These are phyloP conservation scores for Pheosia tremula DNA, from an alignment of 2,888 invertebrate genomes.

Conservation along the genomic window DNA sequence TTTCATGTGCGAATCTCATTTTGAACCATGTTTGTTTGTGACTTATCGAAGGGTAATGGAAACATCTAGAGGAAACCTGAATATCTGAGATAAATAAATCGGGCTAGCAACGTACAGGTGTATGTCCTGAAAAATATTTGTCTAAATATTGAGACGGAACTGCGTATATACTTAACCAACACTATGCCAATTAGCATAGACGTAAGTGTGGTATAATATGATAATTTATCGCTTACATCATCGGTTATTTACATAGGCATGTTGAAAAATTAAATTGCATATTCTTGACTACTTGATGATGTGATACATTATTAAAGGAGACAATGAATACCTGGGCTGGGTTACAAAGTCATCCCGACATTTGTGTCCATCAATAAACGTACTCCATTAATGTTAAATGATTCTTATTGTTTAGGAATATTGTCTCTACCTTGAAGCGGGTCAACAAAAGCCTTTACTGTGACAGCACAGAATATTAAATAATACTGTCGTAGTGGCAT, in stretches of 20 bases:
- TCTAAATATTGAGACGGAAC: neutral
- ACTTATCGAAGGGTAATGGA: too few relatives aligned
- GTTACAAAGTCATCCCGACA: neutral
- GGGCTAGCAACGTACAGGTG: neutral
- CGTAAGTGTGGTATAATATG: neutral
- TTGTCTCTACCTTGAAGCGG: neutral
- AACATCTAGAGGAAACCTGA: too few relatives aligned
- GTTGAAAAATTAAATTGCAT: neutral
- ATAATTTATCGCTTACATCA: slow-evolving; percentile 3
- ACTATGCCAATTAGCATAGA: slow-evolving; percentile 2
- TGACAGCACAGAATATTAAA: neutral
- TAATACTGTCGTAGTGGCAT: slow-evolving; percentile 7
- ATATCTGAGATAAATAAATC: too few relatives aligned
- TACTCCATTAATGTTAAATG: neutral
- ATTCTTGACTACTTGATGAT: neutral
- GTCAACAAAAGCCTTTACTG: neutral
- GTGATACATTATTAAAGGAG: neutral
- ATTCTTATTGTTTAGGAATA: neutral
- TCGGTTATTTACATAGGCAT: neutral
- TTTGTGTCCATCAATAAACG: neutral
- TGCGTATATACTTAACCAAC: neutral
- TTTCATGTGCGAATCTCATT: too few relatives aligned
- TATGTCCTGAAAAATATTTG: neutral
- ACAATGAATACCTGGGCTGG: too few relatives aligned
- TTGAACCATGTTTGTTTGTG: too few relatives aligned